A percentile compares a stretch with the other conserved stretches of the same genome.
Evolutionary conservation across 2,113 vertebrate genomes (phyloP).

Genomic region (Leptodactylus fuscus): DNA sequence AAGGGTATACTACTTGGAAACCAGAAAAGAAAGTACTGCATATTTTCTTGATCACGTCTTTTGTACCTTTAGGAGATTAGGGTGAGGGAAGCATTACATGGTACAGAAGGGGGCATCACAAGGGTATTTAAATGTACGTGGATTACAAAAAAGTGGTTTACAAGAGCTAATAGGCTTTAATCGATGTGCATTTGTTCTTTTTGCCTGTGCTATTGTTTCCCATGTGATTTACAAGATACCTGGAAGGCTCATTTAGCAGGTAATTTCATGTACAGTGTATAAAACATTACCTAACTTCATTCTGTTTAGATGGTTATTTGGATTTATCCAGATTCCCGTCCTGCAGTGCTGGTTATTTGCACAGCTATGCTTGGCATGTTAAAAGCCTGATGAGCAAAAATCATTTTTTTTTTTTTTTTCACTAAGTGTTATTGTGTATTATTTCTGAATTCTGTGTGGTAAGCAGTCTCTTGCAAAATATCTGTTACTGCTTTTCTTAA

Average conservation of each 20-base stretch:
- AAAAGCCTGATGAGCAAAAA: neutral
- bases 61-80: too few relatives aligned
- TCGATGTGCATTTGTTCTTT: neutral
- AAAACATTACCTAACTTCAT: neutral
- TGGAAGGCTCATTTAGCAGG: neutral
- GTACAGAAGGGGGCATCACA: too few relatives aligned
- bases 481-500: slow-evolving; percentile 63
- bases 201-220: neutral
- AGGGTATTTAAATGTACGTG: too few relatives aligned
- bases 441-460: neutral
- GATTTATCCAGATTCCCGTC: neutral
- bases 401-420: neutral
- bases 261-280: neutral
- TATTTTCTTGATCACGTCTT: too few relatives aligned
- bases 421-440: neutral
- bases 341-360: slow-evolving; percentile 9
- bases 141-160: too few relatives aligned
- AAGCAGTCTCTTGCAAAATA: neutral
- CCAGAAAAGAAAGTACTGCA: too few relatives aligned
- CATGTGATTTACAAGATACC: neutral
- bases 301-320: neutral
- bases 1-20: too few relatives aligned
- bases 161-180: too few relatives aligned
- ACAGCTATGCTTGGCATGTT: slow-evolving; percentile 7
- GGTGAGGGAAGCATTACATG: too few relatives aligned